Percentiles rank a stretch among this genome's conserved stretches.
Conservation (phyloP, 2,888 invertebrate genomes). For the Rhorus exstirpatorius region DNA sequence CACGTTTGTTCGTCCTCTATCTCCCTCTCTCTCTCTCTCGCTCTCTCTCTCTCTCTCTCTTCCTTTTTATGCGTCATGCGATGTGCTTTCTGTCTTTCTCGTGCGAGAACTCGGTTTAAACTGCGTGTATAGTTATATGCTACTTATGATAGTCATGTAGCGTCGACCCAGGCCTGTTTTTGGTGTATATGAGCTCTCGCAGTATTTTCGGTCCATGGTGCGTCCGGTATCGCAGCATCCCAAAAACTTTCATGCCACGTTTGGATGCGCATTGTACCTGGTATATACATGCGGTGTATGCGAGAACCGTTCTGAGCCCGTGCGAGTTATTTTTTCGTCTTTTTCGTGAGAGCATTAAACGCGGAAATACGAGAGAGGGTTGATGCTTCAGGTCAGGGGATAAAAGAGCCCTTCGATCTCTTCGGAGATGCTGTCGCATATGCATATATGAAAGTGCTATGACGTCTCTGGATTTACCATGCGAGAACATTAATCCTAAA, state of each 20-base stretch:
- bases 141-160: conserved; percentile 56
- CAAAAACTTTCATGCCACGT: conserved; percentile 54
- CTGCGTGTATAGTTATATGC: conserved; percentile 49
- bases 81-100: conserved; percentile 55
- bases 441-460: conserved; percentile 18
- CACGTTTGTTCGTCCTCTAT: conserved; percentile 57
- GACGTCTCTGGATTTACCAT: conserved; percentile 53
- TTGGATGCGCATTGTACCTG: conserved; percentile 29
- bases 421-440: conserved; percentile 13
- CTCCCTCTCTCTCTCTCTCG: conserved; percentile 32
- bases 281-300: conserved; percentile 34
- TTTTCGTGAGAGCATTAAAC: not conserved
- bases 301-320: conserved; percentile 28
- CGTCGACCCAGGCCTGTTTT: conserved; percentile 44
- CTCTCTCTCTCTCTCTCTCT: conserved; percentile 52
- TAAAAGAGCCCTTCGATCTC: conserved; percentile 39
- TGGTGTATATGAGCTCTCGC: conserved; percentile 60
- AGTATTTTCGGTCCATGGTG: conserved; percentile 65
- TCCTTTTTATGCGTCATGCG: conserved; percentile 48
- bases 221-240: conserved; percentile 60
- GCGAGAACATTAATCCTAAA: conserved; percentile 2
- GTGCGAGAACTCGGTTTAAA: conserved; percentile 54
- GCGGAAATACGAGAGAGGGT: not conserved
- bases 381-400: conserved; percentile 2
- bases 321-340: conserved; percentile 27